A percentile compares a stretch with the other conserved stretches of the same genome.
These are phyloP conservation scores for Bubo scandiacus DNA, from an alignment of 2,113 vertebrate genomes.

Conservation along the genomic window DNA sequence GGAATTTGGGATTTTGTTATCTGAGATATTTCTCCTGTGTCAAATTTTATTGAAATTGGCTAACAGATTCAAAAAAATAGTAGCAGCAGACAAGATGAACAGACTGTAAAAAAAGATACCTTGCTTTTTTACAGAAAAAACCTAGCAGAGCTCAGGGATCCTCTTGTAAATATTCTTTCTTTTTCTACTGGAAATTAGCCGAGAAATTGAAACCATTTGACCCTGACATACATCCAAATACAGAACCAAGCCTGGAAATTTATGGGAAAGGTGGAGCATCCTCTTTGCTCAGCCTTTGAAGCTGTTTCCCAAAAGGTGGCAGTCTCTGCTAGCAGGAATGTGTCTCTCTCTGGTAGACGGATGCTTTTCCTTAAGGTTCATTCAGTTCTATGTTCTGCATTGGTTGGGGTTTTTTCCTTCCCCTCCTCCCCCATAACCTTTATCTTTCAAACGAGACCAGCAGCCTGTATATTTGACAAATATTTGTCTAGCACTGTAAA, in stretches of 20 bases:
- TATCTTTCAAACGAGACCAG: slow-evolving; percentile 27
- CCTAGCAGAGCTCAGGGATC: not conserved
- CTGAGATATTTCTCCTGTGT: not conserved
- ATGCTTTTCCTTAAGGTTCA: not conserved
- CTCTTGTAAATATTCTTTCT: not conserved
- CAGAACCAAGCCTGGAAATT: not conserved
- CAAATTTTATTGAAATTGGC: not conserved
- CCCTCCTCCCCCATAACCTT: slow-evolving; percentile 25
- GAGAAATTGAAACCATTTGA: not conserved
- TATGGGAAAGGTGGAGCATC: not conserved
- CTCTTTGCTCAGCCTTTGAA: not conserved
- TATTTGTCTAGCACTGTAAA: slow-evolving; percentile 32
- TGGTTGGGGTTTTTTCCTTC: not conserved
- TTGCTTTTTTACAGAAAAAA: not conserved
- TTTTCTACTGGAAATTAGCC: not conserved
- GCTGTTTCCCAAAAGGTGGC: slow-evolving; percentile 63
- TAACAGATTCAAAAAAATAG: not conserved
- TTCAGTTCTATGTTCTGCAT: not conserved
- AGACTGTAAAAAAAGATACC: not conserved
- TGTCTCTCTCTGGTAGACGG: not conserved
- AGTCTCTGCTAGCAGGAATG: slow-evolving; percentile 29
- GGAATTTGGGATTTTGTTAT: not conserved
- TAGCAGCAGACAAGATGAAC: not conserved
- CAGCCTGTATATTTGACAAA: slow-evolving; percentile 40
- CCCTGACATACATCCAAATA: not conserved